Percentiles rank a stretch among this genome's conserved stretches.
phyloP scores from a whole-genome alignment of 2,888 invertebrate genomes.

The Dynastes hyllus region DNA sequence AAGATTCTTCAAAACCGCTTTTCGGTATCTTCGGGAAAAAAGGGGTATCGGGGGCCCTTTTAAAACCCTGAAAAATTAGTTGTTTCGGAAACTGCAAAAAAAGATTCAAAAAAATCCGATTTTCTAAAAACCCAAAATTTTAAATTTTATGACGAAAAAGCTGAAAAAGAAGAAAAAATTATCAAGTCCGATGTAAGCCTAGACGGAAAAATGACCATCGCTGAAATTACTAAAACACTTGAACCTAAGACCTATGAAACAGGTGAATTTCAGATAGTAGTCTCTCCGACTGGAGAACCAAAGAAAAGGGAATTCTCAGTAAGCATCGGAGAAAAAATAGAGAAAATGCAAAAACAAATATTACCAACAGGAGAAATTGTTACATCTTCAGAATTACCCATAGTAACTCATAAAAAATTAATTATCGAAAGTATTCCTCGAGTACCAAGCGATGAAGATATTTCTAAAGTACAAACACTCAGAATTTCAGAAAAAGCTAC shows the following conservation, averaged over 20 bases:
- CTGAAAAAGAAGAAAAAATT: constrained; percentile 22
- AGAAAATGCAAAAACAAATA: constrained; percentile 58
- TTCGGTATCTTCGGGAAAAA: constrained; percentile 58
- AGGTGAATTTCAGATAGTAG: constrained; percentile 65
- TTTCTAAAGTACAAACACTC: constrained; percentile 23
- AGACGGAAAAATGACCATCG: constrained; percentile 48
- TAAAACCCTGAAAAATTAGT: constrained; percentile 36
- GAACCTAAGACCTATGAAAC: constrained; percentile 62
- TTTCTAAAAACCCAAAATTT: constrained; percentile 48
- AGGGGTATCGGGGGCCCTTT: constrained; percentile 44
- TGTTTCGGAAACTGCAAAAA: constrained; percentile 23
- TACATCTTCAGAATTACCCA: background rate
- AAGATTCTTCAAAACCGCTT: constrained; percentile 54
- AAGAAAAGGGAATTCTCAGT: constrained; percentile 64
- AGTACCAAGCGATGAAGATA: constrained; percentile 4
- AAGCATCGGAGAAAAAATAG: constrained; percentile 30
- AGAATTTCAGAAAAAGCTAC: constrained; percentile 34
- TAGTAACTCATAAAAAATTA: constrained; percentile 13
- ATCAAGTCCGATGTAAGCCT: constrained; percentile 45
- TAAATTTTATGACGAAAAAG: constrained; percentile 49
- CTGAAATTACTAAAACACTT: constrained; percentile 47
- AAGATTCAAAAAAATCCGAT: constrained; percentile 41
- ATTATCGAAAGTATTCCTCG: background rate
- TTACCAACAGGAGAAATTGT: constrained; percentile 35
- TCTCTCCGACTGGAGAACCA: constrained; percentile 63